These are phyloP conservation scores for Phytoseiulus persimilis DNA, from an alignment of 2,888 invertebrate genomes.

Conservation along the genomic window DNA sequence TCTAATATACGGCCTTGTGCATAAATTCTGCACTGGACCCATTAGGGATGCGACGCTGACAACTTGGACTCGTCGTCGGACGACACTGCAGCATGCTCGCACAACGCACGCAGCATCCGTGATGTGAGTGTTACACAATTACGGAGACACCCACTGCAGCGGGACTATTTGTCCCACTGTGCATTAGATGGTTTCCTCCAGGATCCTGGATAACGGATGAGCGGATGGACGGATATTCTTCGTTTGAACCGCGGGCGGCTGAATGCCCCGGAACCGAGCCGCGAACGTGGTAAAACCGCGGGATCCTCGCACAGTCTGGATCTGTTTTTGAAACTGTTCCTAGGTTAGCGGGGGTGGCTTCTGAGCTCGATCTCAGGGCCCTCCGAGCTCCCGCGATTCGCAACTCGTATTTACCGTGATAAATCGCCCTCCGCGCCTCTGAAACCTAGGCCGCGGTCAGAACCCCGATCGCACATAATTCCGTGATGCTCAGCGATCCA, in stretches of 20 bases:
- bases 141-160: not conserved
- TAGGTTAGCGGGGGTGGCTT: no score
- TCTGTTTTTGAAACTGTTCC: no score
- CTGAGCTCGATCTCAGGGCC: no score
- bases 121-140: not conserved
- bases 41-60: not conserved
- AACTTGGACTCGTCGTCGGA: not conserved
- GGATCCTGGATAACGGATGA: not conserved
- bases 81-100: not conserved
- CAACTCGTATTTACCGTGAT: no score
- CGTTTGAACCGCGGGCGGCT: not conserved
- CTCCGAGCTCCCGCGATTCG: no score
- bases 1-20: constrained; percentile 5
- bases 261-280: no score
- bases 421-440: no score
- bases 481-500: no score
- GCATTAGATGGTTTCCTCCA: not conserved
- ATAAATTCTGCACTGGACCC: not conserved
- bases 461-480: no score
- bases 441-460: no score
- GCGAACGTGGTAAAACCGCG: no score
- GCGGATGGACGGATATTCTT: not conserved
- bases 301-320: no score
- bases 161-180: not conserved
- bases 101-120: not conserved